Evolutionary conservation across 2,113 vertebrate genomes (phyloP), one percentile per base, ranked within the genome.

Genomic region (Andinoacara biseriatus): DNA sequence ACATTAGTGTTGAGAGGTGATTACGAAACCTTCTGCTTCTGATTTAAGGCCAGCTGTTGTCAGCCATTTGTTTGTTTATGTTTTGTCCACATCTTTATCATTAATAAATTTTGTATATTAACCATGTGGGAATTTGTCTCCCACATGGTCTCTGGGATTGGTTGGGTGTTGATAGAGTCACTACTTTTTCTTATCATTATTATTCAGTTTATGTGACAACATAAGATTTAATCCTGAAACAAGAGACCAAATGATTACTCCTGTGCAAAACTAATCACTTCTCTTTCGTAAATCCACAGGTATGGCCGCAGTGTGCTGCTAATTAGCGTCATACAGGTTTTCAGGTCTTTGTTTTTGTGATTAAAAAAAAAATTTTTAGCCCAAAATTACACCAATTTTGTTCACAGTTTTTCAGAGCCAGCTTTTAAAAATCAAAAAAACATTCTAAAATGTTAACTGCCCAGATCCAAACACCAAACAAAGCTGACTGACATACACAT

Each of bases 321-420:
- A 40, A 40, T 40, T 10, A 40, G 38, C 10, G 10, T 40, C 6
- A 11, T 10, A 11, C 38, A 11, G 38, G 3, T 10, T 0, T 62
- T 1, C 35, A 10, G n/a, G 18, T 2, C 11, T 38, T n/a, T 1
- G 2, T 2, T n/a, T 17, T 38, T 3, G 0, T 1, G 5, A 3
- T 26, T 65, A 2, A 38, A 38, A 38, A 38, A 33, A 33, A 2
- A 31, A 31, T 31, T 38, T 38, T 18, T 10, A 46, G 22, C 14
- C 18, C 38, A 46, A 0, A 67, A 67, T 46, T 17, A 7, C 18
- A 67, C 14, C 14, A 18, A 22, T 46, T 46, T 67, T 22, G 62
- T 67, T 46, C 0, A 3, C 14, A 8, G 26, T 43, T 26, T 43
- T 67, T 67, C 4, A 67, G 8, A 26, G 8, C 22, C 38, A 46